Base-by-base conservation (phyloP, 2,888 invertebrate genomes). In the Agrochola litura region DNA sequence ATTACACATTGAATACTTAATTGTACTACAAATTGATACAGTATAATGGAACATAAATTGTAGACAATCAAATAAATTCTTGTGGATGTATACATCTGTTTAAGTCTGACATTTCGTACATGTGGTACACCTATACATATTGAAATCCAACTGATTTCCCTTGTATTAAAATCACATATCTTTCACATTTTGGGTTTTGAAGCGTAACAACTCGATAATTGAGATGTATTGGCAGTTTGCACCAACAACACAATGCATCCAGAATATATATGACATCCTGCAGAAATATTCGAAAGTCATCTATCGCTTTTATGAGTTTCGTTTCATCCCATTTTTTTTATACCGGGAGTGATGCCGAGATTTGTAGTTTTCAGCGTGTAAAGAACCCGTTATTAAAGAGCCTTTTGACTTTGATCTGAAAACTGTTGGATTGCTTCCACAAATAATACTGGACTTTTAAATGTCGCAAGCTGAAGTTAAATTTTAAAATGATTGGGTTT, bases 191-290 rank as follows among this genome's bases (percentile, higher is more conserved):
- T 67, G 43, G 30, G 6, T 0, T 72, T 74, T 63, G 10, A 54
- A 74, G 19, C 49, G 41, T 22, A 71, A 64, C 41, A 12, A 46
- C 54, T 66, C 49, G 4, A 63, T 74, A 72, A 72, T 83, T 75
- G 81, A 74, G 84, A 83, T 83, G 43, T 70, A 83, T 83, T 74
- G 83, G 81, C 77, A 81, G 72, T 83, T 81, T 63, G 65, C 61
- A 72, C 30, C 43, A 83, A 70, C 65, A 79, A 49, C 16, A 79
- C 80, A 81, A 74, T 77, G 63, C 81, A 61, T 54, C 25, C 71
- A 52, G 68, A 77, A 73, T 67, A 83, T 80, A 74, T 69, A 83
- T 74, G 71, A 74, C 71, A 60, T 83, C 73, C 73, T 58, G 65
- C 77, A 77, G 81, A 83, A 72, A 81, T 69, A 74, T 72, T 74